Percentiles rank a stretch among this genome's conserved stretches.
phyloP scores from a whole-genome alignment of 2,888 invertebrate species.

The Cantharis flavilabris region DNA sequence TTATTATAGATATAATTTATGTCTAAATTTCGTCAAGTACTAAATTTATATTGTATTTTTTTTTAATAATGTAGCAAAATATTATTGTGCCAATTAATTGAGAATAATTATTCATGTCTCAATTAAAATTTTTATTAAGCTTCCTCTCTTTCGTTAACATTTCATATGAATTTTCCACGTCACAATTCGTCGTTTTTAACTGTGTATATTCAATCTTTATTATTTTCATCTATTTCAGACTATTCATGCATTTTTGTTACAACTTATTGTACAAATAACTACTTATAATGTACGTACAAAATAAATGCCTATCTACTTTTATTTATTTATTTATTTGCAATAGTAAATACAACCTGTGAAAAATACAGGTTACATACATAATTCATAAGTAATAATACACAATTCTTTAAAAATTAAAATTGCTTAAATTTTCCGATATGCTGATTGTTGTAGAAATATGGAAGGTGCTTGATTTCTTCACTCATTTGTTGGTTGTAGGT shows the following conservation, averaged over 20 bases:
- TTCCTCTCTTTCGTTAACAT: neutral
- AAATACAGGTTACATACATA: too few species aligned
- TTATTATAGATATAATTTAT: neutral
- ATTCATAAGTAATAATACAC: too few species aligned
- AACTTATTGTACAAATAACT: neutral
- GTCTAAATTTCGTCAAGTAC: neutral
- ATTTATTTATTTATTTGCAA: neutral
- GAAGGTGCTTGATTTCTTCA: too few species aligned
- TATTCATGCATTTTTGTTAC: neutral
- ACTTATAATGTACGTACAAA: neutral
- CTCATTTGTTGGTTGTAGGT: too few species aligned
- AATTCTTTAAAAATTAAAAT: too few species aligned
- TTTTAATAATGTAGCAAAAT: neutral
- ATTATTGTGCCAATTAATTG: slow-evolving; percentile 3
- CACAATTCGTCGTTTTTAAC: neutral
- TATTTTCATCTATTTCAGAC: neutral
- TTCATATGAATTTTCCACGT: neutral
- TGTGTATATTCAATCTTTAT: neutral
- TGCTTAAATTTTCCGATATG: too few species aligned
- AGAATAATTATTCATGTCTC: neutral
- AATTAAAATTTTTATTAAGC: neutral
- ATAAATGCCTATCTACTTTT: neutral
- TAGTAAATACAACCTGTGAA: too few species aligned
- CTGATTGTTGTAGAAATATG: too few species aligned
- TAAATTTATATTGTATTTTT: neutral